phyloP scores from a whole-genome alignment of 2,797 vertebrate species.

The Crocodylus rhombifer region DNA sequence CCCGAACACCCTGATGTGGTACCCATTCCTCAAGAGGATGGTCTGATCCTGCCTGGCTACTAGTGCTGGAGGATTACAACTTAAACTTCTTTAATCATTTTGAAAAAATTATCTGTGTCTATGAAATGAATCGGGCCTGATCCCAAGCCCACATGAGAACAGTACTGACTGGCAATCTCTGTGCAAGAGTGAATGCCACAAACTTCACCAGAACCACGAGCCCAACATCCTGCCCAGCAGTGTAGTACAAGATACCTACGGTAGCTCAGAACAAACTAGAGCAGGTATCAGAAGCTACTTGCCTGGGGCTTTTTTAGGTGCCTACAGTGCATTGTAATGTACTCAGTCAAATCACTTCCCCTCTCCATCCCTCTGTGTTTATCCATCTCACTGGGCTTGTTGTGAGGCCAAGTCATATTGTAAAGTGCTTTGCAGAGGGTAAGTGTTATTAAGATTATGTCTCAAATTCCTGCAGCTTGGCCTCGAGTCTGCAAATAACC shows the following conservation, averaged over 20 bases:
- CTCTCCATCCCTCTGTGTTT: neutral
- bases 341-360: neutral
- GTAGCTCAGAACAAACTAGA: too few species aligned
- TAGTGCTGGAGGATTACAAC: conserved; percentile 75
- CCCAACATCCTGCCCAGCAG: too few species aligned
- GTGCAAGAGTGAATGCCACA: conserved; percentile 17
- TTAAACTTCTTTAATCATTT: conserved; percentile 78
- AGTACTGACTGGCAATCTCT: neutral
- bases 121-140: conserved; percentile 61
- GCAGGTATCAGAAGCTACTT: too few species aligned
- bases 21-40: conserved; percentile 54
- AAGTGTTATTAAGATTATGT: neutral
- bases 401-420: neutral
- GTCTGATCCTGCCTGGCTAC: conserved; percentile 67
- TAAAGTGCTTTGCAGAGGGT: neutral
- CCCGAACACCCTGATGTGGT: conserved; percentile 73
- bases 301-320: too few species aligned
- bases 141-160: conserved; percentile 28
- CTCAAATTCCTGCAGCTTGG: conserved; percentile 31
- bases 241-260: too few species aligned
- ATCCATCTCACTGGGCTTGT: neutral
- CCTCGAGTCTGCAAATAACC: neutral
- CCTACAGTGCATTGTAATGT: neutral
- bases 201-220: too few species aligned
- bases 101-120: conserved; percentile 67